Evolutionary conservation across 1,140 invertebrate genomes (phyloP), one percentile per base, ranked within the genome.

Genomic region (Pogonomyrmex barbatus): DNA sequence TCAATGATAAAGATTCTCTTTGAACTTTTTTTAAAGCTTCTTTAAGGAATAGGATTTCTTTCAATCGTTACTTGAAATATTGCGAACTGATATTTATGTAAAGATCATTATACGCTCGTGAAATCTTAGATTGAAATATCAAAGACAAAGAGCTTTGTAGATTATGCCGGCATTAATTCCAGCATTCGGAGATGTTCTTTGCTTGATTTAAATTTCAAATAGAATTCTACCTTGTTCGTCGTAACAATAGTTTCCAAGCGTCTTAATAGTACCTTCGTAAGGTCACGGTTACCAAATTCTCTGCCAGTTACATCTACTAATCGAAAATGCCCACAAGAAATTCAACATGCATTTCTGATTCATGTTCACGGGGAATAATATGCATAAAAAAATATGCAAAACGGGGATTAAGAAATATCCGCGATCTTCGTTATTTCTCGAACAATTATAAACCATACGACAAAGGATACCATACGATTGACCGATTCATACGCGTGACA

Each of bases 151-250:
- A 47, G 14, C 54, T 42, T 75, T 33, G 50, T 56, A 75, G 79
- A 83, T 83, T 83, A 75, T n/a, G 12, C 30, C 42, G 42, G 6
- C 67, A 82, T 83, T 60, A 75, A n/a, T 30, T n/a, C 30, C 17
- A 12, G 54, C 54, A 47, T 62, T 24, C 54, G 67, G 14, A 82
- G 42, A 73, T 60, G 67, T 9, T 30, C 17, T 73, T 62, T n/a
- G 30, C 42, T 50, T 73, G 17, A 83, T 83, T 71, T 83, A 83
- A 83, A 83, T 83, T 83, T 83, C 79, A 83, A 83, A 83, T 83
- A 50, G 54, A 45, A 83, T 30, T 83, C 68, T 24, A 82, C 6
- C 42, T 47, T 58, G 67, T 60, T 82, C 52, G 30, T 4, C 12
- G 1, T 14, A 83, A 83, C 68, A 75, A 73, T 60, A 83, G 79